Percentiles rank a stretch among this genome's conserved stretches.
Evolutionary conservation across 1,140 invertebrate genomes (phyloP).

Genomic region (Drosophila asahinai): DNA sequence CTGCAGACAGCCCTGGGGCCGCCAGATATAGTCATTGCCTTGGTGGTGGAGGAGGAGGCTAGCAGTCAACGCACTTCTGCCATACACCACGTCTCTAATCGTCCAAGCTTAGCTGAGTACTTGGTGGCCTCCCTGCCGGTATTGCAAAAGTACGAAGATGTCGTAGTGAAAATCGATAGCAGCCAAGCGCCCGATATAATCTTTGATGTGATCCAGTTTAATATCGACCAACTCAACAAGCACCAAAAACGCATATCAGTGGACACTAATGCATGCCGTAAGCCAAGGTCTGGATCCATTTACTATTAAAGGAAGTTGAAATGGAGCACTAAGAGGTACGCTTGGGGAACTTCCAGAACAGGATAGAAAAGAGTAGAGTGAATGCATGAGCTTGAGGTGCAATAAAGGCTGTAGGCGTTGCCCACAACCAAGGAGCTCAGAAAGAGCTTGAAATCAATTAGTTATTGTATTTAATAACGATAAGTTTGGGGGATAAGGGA

Average conservation of each 20-base stretch:
- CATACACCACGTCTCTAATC: rapidly evolving
- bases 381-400: not conserved
- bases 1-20: slow-evolving; percentile 27
- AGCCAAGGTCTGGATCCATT: too few species aligned
- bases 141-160: slow-evolving; percentile 23
- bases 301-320: too few species aligned
- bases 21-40: slow-evolving; percentile 36
- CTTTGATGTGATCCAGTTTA: slow-evolving; percentile 36
- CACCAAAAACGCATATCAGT: not conserved
- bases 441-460: too few species aligned
- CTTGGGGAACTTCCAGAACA: too few species aligned
- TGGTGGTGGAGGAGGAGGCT: slow-evolving; percentile 20
- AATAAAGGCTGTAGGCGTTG: not conserved
- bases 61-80: not conserved
- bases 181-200: slow-evolving; percentile 7
- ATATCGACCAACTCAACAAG: slow-evolving; percentile 23
- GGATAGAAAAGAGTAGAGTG: not conserved
- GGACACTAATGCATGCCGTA: too few species aligned
- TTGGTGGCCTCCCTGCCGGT: slow-evolving; percentile 1
- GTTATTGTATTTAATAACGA: too few species aligned
- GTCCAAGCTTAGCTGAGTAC: not conserved
- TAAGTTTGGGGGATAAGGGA: too few species aligned
- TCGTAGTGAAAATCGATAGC: slow-evolving; percentile 23
- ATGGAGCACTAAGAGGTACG: too few species aligned
- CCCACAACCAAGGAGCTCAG: too few species aligned